A percentile compares a stretch with the other conserved stretches of the same genome.
These are phyloP conservation scores for Crioceris asparagi DNA, from an alignment of 2,888 invertebrate genomes.

Conservation along the genomic window DNA sequence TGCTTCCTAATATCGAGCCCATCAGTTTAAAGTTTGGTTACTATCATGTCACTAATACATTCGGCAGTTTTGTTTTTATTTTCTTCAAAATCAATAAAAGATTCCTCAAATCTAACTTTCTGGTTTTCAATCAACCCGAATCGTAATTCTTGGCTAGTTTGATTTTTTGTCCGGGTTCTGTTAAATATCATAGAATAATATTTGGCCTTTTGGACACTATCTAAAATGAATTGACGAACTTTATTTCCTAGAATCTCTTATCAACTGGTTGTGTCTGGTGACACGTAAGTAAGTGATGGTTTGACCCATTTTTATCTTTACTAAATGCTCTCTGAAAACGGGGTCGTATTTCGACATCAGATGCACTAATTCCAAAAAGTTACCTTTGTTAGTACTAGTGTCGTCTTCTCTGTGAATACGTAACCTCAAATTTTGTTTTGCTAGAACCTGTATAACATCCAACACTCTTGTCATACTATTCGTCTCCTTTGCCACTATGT, in stretches of 20 bases:
- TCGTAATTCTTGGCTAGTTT: conserved; percentile 19
- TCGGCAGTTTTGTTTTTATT: conserved; percentile 21
- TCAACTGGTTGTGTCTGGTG: conserved; percentile 1
- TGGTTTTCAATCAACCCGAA: conserved; percentile 17
- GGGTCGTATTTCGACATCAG: conserved; percentile 7
- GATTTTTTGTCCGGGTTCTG: conserved; percentile 14
- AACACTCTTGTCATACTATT: conserved; percentile 6
- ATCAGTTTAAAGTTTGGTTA: conserved; percentile 15
- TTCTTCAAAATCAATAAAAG: conserved; percentile 21
- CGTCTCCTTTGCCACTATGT: background rate
- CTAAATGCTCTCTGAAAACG: conserved; percentile 2
- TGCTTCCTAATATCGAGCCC: conserved; percentile 21
- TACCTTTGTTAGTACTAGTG: conserved; percentile 5
- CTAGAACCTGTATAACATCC: conserved; percentile 7
- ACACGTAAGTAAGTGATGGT: too few species aligned
- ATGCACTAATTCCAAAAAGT: conserved; percentile 8
- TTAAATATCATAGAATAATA: conserved; percentile 8
- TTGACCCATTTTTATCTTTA: conserved; percentile 1
- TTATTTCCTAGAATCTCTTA: background rate
- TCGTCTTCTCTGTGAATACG: conserved; percentile 5
- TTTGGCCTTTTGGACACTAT: background rate
- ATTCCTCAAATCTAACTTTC: conserved; percentile 18
- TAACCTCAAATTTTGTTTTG: conserved; percentile 9
- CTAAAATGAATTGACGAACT: background rate
- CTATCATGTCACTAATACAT: conserved; percentile 13